These are phyloP conservation scores for Cephus rjabovi DNA, from an alignment of 2,888 invertebrate species.

Conservation along the genomic window DNA sequence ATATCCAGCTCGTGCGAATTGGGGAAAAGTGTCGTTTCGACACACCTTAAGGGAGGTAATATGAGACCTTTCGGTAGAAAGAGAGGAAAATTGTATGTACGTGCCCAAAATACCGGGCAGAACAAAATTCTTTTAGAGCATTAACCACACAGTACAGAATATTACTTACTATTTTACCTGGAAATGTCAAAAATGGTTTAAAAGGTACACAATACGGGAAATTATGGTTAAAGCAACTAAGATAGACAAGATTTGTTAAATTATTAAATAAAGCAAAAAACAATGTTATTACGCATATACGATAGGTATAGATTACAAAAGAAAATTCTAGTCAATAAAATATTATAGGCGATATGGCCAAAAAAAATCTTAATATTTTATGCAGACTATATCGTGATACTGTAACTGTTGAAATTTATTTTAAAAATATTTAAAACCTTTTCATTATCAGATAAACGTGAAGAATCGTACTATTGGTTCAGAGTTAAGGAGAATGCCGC, in stretches of 20 bases:
- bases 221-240: neutral
- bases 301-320: neutral
- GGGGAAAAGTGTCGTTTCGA: neutral
- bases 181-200: neutral
- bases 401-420: slow-evolving; percentile 1
- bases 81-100: neutral
- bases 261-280: neutral
- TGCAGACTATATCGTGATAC: neutral
- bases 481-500: slow-evolving; percentile 42
- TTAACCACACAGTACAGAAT: neutral
- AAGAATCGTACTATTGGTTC: slow-evolving; percentile 27
- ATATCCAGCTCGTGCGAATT: neutral
- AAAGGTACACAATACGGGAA: neutral
- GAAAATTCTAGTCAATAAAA: neutral
- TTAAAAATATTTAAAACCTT: slow-evolving; percentile 28
- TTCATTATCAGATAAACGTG: slow-evolving; percentile 7
- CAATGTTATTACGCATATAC: neutral
- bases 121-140: neutral
- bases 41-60: neutral
- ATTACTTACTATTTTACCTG: neutral
- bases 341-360: neutral
- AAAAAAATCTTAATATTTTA: neutral
- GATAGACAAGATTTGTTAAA: neutral
- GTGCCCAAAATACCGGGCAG: neutral
- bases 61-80: neutral